Base-by-base conservation (phyloP, 2,113 vertebrate genomes). In the Sigmodon hispidus region DNA sequence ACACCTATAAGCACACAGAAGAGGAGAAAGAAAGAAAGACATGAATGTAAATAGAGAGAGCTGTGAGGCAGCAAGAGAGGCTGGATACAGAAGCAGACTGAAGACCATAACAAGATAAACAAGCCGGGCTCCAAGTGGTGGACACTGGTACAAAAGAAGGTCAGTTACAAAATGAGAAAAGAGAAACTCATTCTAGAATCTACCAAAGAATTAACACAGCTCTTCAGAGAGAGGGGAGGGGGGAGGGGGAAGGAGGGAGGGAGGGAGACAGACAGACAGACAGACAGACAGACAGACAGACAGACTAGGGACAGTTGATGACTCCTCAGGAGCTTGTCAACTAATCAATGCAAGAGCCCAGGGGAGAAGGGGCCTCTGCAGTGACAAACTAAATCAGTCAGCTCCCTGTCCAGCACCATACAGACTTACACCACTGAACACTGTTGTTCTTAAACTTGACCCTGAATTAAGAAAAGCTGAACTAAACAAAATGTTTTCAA, bases 131-230 rank as follows among this genome's bases (percentile, higher is more conserved):
- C 22, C 43, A 87, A 93, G 61, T 21, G 80, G 88, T 57, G 87
- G 69, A 79, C 11, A 31, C 0, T 63, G 61, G 61, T 24, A 87
- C 40, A 86, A 72, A 89, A 94, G 52, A 93, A 90, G 94, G 77
- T 43, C 22, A 91, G 50, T 75, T 73, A 87, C 34, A 87, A 61
- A 31, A 43, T 1, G 63, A 24, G 12, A n/a, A 86, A 70, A 84
- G 50, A 34, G 16, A 69, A 87, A 75, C 10, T 55, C 34, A 36
- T 45, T 81, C 48, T 57, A 67, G 17, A 63, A 59, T 77, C 55
- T 63, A 72, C 75, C 52, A 87, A 95, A 70, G 80, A 79, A 26
- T 84, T 59, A 94, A 69, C 72, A 90, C 26, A 79, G 94, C 43
- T 55, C 22, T 55, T 81, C 36, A 48, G 52, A 50, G 50, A 36